Evolutionary conservation across 1,140 invertebrate genomes (phyloP).

Genomic region (Aphaenogaster rudis): DNA sequence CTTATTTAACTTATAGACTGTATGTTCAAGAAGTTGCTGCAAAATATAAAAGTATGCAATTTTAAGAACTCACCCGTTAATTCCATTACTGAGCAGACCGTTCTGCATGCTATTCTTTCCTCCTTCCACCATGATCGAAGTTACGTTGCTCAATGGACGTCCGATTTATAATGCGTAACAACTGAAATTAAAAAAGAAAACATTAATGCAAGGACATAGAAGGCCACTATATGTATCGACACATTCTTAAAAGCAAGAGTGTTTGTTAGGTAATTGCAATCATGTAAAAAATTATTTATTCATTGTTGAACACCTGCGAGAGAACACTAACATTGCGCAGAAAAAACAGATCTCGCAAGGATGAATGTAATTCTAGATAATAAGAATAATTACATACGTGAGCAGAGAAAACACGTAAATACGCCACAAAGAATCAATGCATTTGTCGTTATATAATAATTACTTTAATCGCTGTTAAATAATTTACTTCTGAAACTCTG

Average conservation of each 20-base stretch:
- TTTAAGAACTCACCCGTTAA: slow-evolving; percentile 48
- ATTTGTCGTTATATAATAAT: background rate
- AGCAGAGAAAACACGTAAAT: background rate
- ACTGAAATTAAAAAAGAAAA: slow-evolving; percentile 14
- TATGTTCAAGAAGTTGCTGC: background rate
- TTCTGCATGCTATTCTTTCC: slow-evolving; percentile 36
- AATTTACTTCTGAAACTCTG: background rate
- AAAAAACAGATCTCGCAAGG: background rate
- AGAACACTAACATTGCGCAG: background rate
- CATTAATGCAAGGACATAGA: background rate
- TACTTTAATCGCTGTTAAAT: background rate
- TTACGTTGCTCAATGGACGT: background rate
- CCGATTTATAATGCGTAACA: background rate
- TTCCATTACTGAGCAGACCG: slow-evolving; percentile 39
- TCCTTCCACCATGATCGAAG: slow-evolving; percentile 35
- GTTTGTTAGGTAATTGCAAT: background rate
- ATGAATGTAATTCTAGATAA: slow-evolving; percentile 2
- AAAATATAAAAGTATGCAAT: background rate
- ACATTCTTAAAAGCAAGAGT: background rate
- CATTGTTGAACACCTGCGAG: too few relatives aligned
- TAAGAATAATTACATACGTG: background rate
- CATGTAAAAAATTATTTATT: slow-evolving; percentile 25
- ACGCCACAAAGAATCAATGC: background rate
- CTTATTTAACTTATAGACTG: background rate
- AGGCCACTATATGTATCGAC: background rate